These are phyloP conservation scores for Spinus olivaceus DNA, from an alignment of 2,797 vertebrate genomes.

Conservation along the genomic window DNA sequence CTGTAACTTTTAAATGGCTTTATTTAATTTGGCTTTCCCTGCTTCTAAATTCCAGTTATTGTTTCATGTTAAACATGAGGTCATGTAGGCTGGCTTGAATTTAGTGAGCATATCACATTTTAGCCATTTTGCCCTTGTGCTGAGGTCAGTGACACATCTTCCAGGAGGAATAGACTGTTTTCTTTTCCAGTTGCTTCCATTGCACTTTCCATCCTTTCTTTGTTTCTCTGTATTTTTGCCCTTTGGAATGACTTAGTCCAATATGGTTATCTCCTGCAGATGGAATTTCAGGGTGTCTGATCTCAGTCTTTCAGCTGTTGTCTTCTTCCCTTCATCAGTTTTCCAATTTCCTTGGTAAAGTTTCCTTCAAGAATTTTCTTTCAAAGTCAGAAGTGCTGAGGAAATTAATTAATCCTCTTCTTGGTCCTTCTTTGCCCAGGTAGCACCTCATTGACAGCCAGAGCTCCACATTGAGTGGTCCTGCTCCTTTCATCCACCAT, in stretches of 20 bases:
- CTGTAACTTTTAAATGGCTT: background rate
- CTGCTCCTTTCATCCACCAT: background rate
- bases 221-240: background rate
- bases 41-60: slow-evolving; percentile 33
- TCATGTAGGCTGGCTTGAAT: slow-evolving; percentile 8
- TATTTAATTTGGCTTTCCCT: slow-evolving; percentile 31
- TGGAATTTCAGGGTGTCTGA: background rate
- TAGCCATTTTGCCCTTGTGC: background rate
- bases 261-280: background rate
- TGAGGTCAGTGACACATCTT: slow-evolving; percentile 41
- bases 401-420: background rate
- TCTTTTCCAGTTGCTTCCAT: background rate
- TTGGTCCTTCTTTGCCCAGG: background rate
- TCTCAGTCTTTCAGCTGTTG: background rate
- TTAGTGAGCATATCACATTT: background rate
- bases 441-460: background rate
- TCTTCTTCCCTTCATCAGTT: background rate
- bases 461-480: fast-evolving
- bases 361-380: background rate
- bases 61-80: background rate
- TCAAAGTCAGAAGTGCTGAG: background rate
- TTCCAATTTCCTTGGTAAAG: background rate
- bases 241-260: background rate
- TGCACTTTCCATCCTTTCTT: background rate
- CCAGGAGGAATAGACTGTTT: background rate